Evolutionary conservation across 1,140 invertebrate species (phyloP).

Genomic region (Drosophila pseudoananassae): DNA sequence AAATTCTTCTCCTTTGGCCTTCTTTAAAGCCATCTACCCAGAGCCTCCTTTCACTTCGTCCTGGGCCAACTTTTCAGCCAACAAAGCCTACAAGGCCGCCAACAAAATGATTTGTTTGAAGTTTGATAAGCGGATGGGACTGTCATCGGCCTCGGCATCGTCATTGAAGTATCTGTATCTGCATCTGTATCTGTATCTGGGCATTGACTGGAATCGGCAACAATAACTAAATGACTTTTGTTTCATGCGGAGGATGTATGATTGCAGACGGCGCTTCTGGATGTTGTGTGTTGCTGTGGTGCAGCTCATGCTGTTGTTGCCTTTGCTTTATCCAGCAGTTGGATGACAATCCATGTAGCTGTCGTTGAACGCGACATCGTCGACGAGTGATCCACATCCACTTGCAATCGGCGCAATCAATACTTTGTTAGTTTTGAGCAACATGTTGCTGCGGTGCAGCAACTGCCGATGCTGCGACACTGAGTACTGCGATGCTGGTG

Average conservation of each 20-base stretch:
- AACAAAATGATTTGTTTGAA: conserved; percentile 81
- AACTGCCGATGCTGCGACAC: conserved; percentile 29
- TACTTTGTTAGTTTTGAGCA: conserved; percentile 82
- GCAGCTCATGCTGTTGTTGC: conserved; percentile 15
- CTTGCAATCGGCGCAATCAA: conserved; percentile 79
- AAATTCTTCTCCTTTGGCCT: conserved; percentile 7
- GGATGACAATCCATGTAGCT: conserved; percentile 79
- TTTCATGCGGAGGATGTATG: conserved; percentile 70
- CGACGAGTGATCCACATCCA: conserved; percentile 79
- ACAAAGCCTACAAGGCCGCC: conserved; percentile 58
- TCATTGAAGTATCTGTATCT: conserved; percentile 46
- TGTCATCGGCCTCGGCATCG: conserved; percentile 69
- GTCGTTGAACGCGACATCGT: conserved; percentile 57
- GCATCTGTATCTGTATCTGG: conserved; percentile 29
- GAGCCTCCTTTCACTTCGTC: neutral
- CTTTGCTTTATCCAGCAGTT: conserved; percentile 33
- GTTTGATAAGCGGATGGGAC: conserved; percentile 83
- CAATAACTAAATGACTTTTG: conserved; percentile 81
- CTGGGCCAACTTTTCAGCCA: conserved; percentile 5
- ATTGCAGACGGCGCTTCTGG: conserved; percentile 42
- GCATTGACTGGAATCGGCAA: conserved; percentile 58
- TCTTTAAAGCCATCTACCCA: neutral
- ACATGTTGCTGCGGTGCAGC: conserved; percentile 70
- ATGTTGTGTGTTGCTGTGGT: conserved; percentile 29
- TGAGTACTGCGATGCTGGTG: conserved; percentile 43